Evolutionary conservation across 2,113 vertebrate genomes (phyloP), one percentile per base, ranked within the genome.

Genomic region (Tretioscincus oriximinensis): DNA sequence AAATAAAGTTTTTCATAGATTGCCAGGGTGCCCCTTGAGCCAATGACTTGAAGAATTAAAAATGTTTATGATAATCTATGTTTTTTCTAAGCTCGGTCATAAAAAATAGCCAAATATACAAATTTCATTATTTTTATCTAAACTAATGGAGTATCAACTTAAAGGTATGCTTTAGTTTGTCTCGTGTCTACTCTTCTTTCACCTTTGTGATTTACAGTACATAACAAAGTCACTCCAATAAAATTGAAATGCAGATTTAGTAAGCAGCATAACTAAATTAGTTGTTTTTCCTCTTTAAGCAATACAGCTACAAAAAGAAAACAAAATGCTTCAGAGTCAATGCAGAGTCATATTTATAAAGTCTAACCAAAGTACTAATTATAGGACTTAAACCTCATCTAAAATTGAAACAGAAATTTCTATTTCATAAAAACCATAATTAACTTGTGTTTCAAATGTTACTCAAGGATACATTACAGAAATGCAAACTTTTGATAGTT

Each of bases 251-350:
- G 45, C 58, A 72, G 89, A 81, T 76, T 80, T 9, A 86, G 73
- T 21, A 64, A 86, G 73, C 8, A 1, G 0, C 10, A 22, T 3
- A 24, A 76, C 73, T 84, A 77, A 11, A 60, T 77, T 74, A 61
- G 28, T 0, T 14, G 10, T 0, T 51, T 80, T 22, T 74, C 75
- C 61, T 80, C 86, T 72, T 76, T 69, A 87, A 89, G 80, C 78
- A 86, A 73, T 71, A 85, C 20, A 73, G 9, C 69, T 90, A 85
- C 70, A 20, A 0, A 16, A 9, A n/a, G 80, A 71, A 86, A 85
- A 89, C 85, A 89, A 90, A 92, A 81, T 74, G 28, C 77, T 69
- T 69, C 82, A 84, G 86, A 89, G 76, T 2, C 82, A 91, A 86
- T 78, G 71, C 22, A 73, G 63, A 73, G 81, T 78, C 60, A 20